phyloP scores from a whole-genome alignment of 2,113 vertebrate genomes.

The Phylloscopus trochilus region DNA sequence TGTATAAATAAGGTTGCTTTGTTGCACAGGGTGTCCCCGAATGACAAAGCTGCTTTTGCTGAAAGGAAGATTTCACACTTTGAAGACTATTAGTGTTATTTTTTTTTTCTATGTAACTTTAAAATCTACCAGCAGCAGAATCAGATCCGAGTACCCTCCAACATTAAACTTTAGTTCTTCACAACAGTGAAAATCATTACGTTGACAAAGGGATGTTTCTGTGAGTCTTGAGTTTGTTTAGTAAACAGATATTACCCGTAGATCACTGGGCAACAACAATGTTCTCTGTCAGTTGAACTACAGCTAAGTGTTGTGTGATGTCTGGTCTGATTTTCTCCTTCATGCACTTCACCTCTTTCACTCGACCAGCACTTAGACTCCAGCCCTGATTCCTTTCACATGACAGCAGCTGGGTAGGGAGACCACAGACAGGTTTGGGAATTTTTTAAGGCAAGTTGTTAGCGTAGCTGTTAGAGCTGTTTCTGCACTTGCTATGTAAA shows the following conservation, averaged over 20 bases:
- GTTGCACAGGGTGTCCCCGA: neutral
- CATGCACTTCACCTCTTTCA: neutral
- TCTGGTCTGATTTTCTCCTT: neutral
- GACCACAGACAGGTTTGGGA: neutral
- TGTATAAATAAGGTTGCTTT: neutral
- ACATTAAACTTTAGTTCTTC: neutral
- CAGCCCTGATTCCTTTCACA: neutral
- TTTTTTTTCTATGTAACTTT: neutral
- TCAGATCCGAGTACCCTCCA: neutral
- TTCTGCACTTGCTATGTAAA: conserved; percentile 26
- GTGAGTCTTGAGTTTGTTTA: conserved; percentile 23
- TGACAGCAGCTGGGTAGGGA: neutral
- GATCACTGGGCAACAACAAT: neutral
- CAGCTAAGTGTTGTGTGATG: neutral
- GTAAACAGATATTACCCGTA: neutral
- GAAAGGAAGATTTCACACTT: neutral
- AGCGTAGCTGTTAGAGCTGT: neutral
- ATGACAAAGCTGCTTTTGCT: neutral
- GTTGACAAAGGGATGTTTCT: neutral
- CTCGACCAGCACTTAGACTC: neutral
- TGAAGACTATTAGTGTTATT: neutral
- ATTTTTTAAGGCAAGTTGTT: neutral
- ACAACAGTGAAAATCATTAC: neutral
- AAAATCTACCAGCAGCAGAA: neutral
- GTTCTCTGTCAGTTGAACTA: neutral